Conservation (phyloP, 2,113 vertebrate species). For the Salvelinus fontinalis region DNA sequence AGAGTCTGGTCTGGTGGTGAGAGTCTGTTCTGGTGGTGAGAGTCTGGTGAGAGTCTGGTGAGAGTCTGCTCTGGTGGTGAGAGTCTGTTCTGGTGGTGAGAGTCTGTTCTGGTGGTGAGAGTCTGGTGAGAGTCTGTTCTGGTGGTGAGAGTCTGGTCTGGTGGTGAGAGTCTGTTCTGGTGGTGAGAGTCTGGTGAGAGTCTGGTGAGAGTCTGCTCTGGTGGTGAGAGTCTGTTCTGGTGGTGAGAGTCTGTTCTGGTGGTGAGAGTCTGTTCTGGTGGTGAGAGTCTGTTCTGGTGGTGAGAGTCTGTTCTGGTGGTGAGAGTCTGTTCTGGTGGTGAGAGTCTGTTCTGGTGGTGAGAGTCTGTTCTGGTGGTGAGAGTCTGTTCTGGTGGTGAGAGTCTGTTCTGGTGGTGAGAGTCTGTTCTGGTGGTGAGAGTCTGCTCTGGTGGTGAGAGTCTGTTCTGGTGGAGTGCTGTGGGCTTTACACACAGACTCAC, state of each 20-base stretch:
- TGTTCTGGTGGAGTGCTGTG: not conserved
- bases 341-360: too few relatives aligned
- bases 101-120: too few relatives aligned
- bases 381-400: slow-evolving; percentile 74
- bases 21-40: slow-evolving; percentile 71
- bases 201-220: too few relatives aligned
- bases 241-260: slow-evolving; percentile 82
- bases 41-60: slow-evolving; percentile 67
- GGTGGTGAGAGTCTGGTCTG: slow-evolving; percentile 79
- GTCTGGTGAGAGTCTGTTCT: too few relatives aligned
- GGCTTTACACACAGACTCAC: not conserved
- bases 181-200: too few relatives aligned
- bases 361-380: too few relatives aligned
- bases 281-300: too few relatives aligned
- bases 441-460: too few relatives aligned
- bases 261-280: slow-evolving; percentile 15
- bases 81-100: too few relatives aligned
- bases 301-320: slow-evolving; percentile 62
- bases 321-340: slow-evolving; percentile 77
- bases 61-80: slow-evolving; percentile 76
- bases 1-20: too few relatives aligned
- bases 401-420: slow-evolving; percentile 69
- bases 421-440: too few relatives aligned
- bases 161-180: slow-evolving; percentile 54
- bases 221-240: slow-evolving; percentile 22